Base-by-base conservation (phyloP, 2,797 vertebrate species). In the Momotus momota region DNA sequence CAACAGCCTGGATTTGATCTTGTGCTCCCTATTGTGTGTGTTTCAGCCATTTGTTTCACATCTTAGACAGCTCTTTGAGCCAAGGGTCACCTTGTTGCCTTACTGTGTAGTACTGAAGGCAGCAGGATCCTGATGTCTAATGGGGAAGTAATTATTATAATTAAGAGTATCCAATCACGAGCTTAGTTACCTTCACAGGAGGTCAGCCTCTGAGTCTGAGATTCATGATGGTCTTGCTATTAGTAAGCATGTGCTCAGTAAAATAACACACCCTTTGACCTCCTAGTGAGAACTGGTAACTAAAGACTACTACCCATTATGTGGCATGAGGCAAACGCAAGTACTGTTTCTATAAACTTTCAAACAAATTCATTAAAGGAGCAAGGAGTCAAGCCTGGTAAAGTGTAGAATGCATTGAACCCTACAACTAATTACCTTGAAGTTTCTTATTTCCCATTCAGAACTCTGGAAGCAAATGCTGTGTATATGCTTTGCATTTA, bases 121-220 rank as follows among this genome's bases (percentile, higher is more conserved):
- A 83, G 72, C 54, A 94, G 49, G 52, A 64, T 65, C 65, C 27
- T 2, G 2, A 58, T 64, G 49, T 10, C 54, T 83, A 92, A 81
- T 65, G 29, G 71, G 19, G 17, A 91, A 95, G 81, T 91, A 90
- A 91, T 86, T 74, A 65, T 87, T 88, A 48, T 54, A 82, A 93
- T 86, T 89, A 96, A 71, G 18, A 93, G 7, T 19, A 83, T 86
- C 72, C 46, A 82, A 55, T 91, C 79, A 81, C n/a, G 11, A 29
- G 4, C 64, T 90, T 96, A n/a, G 69, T 69, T 91, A 40, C 49
- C 61, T 86, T 95, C 77, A 85, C 31, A 67, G 45, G 55, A 91
- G 64, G 57, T 91, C 88, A 92, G 23, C 6, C 27, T 83, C 54
- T 51, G 33, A 80, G 49, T 65, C 35, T 1, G 1, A 86, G 46